phyloP scores from a whole-genome alignment of 2,888 invertebrate genomes.

The Cephus pygmeus region DNA sequence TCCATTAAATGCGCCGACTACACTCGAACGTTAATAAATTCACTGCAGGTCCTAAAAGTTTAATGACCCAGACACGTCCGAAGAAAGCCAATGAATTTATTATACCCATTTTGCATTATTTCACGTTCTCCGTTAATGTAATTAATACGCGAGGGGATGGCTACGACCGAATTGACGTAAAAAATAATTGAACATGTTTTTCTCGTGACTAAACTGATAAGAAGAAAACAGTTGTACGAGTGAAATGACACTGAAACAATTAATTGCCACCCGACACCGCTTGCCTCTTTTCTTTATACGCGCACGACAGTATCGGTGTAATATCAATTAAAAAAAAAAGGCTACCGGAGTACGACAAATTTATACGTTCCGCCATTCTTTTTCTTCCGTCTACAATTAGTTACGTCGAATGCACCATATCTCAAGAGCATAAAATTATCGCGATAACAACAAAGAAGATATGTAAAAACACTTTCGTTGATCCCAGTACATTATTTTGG shows the following conservation, averaged over 20 bases:
- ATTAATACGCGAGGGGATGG: background rate
- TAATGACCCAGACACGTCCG: background rate
- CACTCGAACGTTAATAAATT: background rate
- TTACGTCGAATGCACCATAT: background rate
- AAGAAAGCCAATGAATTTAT: background rate
- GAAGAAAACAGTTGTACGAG: background rate
- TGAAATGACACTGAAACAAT: background rate
- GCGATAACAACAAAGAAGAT: background rate
- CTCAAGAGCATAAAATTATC: background rate
- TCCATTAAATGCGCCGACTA: background rate
- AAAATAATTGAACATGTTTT: background rate
- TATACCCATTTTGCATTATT: background rate
- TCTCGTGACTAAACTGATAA: background rate
- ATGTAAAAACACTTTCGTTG: background rate
- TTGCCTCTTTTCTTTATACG: background rate
- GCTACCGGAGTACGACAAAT: background rate
- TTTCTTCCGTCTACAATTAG: background rate
- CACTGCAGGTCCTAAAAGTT: background rate
- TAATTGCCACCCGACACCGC: background rate
- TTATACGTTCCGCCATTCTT: background rate
- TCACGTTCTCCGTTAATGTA: background rate
- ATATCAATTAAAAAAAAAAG: background rate
- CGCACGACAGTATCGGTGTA: background rate
- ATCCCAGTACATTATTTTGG: background rate
- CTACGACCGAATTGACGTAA: too few species aligned